A percentile compares a stretch with the other conserved stretches of the same genome.
Evolutionary conservation across 2,113 vertebrate species (phyloP).

Genomic region (Rattus norvegicus): DNA sequence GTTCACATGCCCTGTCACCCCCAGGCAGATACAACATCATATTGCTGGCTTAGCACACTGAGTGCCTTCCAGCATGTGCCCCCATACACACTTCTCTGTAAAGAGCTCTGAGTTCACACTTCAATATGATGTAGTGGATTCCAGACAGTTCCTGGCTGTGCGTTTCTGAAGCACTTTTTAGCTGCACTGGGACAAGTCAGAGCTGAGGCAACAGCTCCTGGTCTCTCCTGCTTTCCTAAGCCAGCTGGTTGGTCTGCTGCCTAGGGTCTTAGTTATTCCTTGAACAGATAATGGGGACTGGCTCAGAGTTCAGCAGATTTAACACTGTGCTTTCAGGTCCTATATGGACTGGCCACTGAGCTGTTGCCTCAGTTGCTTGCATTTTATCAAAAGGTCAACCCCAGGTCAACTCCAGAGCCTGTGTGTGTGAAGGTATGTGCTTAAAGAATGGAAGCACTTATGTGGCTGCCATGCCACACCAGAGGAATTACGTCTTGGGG

Average conservation of each 20-base stretch:
- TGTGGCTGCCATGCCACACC: background rate
- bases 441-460: background rate
- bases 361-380: background rate
- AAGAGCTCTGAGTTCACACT: background rate
- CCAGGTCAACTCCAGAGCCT: background rate
- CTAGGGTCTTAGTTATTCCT: background rate
- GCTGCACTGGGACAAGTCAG: background rate
- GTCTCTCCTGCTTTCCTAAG: background rate
- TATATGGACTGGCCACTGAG: background rate
- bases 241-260: background rate
- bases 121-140: background rate
- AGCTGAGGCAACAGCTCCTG: fast-evolving
- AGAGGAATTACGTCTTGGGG: background rate
- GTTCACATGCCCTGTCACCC: background rate
- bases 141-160: background rate
- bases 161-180: background rate
- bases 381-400: background rate
- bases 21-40: background rate
- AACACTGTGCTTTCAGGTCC: background rate
- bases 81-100: background rate
- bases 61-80: background rate
- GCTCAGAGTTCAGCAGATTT: background rate
- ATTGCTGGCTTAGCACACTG: background rate
- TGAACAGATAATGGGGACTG: background rate
- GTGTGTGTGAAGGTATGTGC: background rate